These are phyloP conservation scores for Oscheius onirici DNA, from an alignment of 2,888 invertebrate species.

Conservation along the genomic window DNA sequence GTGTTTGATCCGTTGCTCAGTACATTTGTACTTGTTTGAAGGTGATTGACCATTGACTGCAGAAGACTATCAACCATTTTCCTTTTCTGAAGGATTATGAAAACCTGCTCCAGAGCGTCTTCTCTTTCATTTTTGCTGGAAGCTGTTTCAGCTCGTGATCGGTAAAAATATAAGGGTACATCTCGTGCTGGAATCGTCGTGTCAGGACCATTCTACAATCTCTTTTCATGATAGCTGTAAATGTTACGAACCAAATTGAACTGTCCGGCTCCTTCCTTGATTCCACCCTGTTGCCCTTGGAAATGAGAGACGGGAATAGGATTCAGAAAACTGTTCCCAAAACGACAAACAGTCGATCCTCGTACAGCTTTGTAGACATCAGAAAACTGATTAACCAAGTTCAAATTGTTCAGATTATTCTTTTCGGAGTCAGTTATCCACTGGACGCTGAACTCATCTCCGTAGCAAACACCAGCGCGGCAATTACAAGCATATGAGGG, in stretches of 20 bases:
- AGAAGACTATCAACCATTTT: not conserved
- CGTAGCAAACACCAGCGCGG: slow-evolving; percentile 15
- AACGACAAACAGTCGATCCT: not conserved
- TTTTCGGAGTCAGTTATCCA: slow-evolving; percentile 20
- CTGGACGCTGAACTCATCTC: slow-evolving; percentile 22
- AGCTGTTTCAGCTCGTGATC: not conserved
- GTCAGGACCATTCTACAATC: not conserved
- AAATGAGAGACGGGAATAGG: slow-evolving; percentile 3
- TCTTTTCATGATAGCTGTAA: too few species aligned
- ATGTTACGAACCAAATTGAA: not conserved
- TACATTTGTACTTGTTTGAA: not conserved
- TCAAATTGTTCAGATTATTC: slow-evolving; percentile 13
- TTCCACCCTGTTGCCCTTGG: not conserved
- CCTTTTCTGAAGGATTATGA: not conserved
- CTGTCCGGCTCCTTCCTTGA: not conserved
- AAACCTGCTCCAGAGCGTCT: not conserved
- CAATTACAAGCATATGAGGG: slow-evolving; percentile 23
- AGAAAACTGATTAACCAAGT: not conserved
- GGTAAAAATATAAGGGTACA: not conserved
- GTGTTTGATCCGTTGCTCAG: not conserved
- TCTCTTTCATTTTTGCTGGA: not conserved
- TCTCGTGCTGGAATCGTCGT: not conserved
- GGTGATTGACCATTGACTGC: not conserved
- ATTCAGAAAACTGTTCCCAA: not conserved
- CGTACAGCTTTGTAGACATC: not conserved